These are phyloP conservation scores for Acanthaster planci DNA, from an alignment of 35 echinoderm and acorn worm species.

Conservation along the genomic window DNA sequence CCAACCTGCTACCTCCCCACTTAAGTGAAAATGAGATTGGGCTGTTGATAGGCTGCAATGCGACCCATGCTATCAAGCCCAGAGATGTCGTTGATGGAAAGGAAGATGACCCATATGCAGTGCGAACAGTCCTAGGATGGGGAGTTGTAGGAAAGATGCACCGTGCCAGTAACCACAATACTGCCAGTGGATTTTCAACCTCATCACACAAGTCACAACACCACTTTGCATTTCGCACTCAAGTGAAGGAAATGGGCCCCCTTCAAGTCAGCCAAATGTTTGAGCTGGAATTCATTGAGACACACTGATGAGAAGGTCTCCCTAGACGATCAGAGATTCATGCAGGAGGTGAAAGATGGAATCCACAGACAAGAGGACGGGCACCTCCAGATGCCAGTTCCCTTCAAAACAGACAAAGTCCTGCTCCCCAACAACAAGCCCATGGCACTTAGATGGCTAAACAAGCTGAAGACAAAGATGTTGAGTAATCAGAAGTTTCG, in stretches of 20 bases:
- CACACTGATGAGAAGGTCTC: conserved; percentile 33
- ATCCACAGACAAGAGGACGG: conserved; percentile 42
- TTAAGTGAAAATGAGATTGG: not conserved
- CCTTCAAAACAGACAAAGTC: conserved; percentile 25
- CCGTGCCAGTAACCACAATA: not conserved
- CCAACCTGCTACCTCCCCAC: conserved; percentile 39
- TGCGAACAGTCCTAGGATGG: conserved; percentile 47
- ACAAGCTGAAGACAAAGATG: conserved; percentile 46
- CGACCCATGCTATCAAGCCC: conserved; percentile 19
- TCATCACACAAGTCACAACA: conserved; percentile 3
- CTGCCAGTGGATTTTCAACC: not conserved
- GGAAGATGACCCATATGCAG: conserved; percentile 54
- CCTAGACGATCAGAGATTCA: conserved; percentile 57
- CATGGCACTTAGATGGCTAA: conserved; percentile 15
- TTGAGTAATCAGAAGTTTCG: conserved; percentile 38
- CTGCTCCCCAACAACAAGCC: conserved; percentile 57
- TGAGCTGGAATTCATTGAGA: conserved; percentile 36
- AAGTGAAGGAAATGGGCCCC: conserved; percentile 26
- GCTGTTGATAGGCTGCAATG: conserved; percentile 31
- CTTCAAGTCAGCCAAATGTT: conserved; percentile 19
- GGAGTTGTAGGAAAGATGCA: conserved; percentile 43
- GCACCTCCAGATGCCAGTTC: conserved; percentile 62
- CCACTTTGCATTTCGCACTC: conserved; percentile 21
- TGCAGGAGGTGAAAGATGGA: conserved; percentile 40
- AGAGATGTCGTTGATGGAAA: conserved; percentile 39